phyloP scores from a whole-genome alignment of 2,888 invertebrate species.

The Polydrusus pterygomalis region DNA sequence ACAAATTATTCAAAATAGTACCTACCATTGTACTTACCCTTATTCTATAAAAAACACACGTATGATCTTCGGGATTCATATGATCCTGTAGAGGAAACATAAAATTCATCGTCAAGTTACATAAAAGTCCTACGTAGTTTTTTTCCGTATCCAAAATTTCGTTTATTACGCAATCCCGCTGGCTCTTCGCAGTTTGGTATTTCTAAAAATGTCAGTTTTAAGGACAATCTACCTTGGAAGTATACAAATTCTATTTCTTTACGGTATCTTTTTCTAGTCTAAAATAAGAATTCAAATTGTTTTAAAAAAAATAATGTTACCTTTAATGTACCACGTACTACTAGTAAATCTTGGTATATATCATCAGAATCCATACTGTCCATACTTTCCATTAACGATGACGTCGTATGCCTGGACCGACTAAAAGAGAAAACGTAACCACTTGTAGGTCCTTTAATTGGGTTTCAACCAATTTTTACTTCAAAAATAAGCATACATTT shows the following conservation, averaged over 20 bases:
- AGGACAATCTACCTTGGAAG: too few species aligned
- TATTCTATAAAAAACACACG: slow-evolving; percentile 91
- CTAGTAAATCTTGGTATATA: slow-evolving; percentile 96
- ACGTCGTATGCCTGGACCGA: slow-evolving; percentile 46
- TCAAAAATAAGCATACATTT: too few species aligned
- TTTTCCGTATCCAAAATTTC: slow-evolving; percentile 97
- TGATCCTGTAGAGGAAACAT: slow-evolving; percentile 82
- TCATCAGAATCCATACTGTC: slow-evolving; percentile 85
- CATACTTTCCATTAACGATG: slow-evolving; percentile 60
- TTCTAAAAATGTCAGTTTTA: slow-evolving; percentile 58
- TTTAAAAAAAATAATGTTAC: slow-evolving; percentile 59
- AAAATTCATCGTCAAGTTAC: slow-evolving; percentile 87
- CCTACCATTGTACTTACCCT: slow-evolving; percentile 76
- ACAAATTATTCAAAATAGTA: neutral
- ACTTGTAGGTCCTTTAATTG: too few species aligned
- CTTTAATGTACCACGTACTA: slow-evolving; percentile 72
- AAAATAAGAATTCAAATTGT: too few species aligned
- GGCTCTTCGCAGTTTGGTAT: slow-evolving; percentile 76
- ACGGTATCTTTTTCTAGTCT: too few species aligned
- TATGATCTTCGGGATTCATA: slow-evolving; percentile 84
- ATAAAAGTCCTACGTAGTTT: slow-evolving; percentile 95
- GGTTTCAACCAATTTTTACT: too few species aligned
- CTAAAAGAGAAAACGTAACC: too few species aligned
- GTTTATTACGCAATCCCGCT: slow-evolving; percentile 93
- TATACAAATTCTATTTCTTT: too few species aligned